Conservation (phyloP, 1,140 invertebrate species). For the Bombus breviceps region DNA sequence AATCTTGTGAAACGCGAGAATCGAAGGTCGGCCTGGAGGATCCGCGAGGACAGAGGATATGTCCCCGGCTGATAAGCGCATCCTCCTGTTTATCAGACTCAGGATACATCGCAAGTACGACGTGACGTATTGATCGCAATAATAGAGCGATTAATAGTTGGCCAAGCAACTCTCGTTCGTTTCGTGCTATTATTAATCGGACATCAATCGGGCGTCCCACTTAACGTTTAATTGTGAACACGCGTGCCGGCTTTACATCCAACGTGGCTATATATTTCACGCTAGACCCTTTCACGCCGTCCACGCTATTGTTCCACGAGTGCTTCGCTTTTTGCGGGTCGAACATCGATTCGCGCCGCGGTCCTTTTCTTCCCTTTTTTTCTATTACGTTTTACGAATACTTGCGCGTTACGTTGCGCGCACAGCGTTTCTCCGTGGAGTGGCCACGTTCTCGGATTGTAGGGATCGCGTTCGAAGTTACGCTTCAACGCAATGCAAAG, state of each 20-base stretch:
- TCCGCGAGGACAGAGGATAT: too few species aligned
- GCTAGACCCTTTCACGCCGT: constrained; percentile 5
- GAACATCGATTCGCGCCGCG: not conserved
- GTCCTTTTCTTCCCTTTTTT: not conserved
- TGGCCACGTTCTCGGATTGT: too few species aligned
- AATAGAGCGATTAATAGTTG: constrained; percentile 41
- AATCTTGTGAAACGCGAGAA: not conserved
- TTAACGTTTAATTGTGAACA: constrained; percentile 38
- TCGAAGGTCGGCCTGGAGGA: too few species aligned
- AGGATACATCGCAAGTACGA: not conserved
- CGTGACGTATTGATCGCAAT: constrained; percentile 19
- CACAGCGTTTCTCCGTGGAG: too few species aligned
- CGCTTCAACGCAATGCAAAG: not conserved
- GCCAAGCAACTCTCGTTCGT: constrained; percentile 18
- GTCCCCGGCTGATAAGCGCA: not conserved
- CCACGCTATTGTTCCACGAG: not conserved
- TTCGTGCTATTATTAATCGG: constrained; percentile 43
- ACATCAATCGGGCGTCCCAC: constrained; percentile 44
- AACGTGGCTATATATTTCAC: not conserved
- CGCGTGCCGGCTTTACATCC: not conserved
- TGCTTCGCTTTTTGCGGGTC: not conserved
- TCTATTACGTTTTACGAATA: not conserved
- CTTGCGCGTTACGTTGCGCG: too few species aligned
- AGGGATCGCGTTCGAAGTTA: too few species aligned
- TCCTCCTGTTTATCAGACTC: not conserved